Evolutionary conservation across 2,113 vertebrate species (phyloP).

Genomic region (Gila orcuttii): DNA sequence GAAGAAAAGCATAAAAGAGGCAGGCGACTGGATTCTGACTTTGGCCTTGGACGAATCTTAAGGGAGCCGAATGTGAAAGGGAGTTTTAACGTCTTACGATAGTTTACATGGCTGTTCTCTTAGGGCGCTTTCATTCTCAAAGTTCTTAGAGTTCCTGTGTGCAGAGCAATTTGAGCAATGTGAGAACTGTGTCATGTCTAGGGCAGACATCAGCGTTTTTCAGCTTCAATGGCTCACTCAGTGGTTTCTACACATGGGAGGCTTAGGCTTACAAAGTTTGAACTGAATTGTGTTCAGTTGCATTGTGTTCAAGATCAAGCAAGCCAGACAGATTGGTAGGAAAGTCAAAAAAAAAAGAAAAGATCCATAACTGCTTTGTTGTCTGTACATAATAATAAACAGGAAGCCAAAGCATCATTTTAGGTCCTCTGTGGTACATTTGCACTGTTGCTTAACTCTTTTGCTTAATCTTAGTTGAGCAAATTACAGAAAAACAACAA

Average conservation of each 20-base stretch:
- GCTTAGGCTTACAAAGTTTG: background rate
- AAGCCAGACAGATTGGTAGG: background rate
- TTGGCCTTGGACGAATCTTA: background rate
- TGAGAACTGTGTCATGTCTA: background rate
- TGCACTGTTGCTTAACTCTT: background rate
- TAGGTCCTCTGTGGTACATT: background rate
- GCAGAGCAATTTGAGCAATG: slow-evolving; percentile 13
- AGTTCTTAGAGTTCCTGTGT: slow-evolving; percentile 3
- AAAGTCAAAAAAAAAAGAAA: background rate
- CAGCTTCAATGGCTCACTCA: slow-evolving; percentile 8
- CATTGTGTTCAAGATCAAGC: background rate
- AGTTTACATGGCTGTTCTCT: slow-evolving; percentile 39
- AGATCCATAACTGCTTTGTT: background rate
- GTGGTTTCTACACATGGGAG: background rate
- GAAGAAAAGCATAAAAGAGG: slow-evolving; percentile 36
- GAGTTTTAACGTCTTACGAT: slow-evolving; percentile 32
- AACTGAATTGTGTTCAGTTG: background rate
- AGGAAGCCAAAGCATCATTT: background rate
- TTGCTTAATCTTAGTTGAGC: background rate
- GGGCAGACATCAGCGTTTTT: slow-evolving; percentile 4
- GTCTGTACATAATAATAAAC: background rate
- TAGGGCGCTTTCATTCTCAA: background rate
- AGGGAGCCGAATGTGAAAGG: background rate
- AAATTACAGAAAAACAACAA: slow-evolving; percentile 29
- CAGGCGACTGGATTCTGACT: slow-evolving; percentile 13